Conservation (phyloP, 2,797 vertebrate species). For the Pygocentrus nattereri region DNA sequence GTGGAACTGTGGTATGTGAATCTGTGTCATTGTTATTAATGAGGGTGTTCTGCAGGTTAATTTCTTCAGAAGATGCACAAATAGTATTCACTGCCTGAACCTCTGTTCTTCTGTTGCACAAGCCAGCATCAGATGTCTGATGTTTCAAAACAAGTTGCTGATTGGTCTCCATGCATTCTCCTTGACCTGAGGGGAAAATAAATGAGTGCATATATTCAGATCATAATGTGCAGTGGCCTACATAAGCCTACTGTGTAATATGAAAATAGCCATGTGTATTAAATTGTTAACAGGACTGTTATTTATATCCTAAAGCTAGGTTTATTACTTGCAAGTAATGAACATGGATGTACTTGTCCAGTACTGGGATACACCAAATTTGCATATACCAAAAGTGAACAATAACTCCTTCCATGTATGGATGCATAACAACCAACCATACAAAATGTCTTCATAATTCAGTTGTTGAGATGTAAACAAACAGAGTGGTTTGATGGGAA, state of each 20-base stretch:
- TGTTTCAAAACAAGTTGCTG: neutral
- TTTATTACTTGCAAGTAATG: too few species aligned
- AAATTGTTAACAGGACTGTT: neutral
- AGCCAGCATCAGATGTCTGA: constrained; percentile 47
- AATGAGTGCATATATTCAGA: neutral
- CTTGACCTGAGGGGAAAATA: neutral
- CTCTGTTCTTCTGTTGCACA: constrained; percentile 55
- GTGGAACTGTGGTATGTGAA: constrained; percentile 3
- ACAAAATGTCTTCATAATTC: too few species aligned
- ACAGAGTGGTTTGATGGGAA: too few species aligned
- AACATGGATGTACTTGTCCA: too few species aligned
- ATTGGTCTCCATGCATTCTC: constrained; percentile 1
- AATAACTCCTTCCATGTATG: too few species aligned
- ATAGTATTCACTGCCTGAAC: neutral
- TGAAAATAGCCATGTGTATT: neutral
- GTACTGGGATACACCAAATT: too few species aligned
- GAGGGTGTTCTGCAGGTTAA: constrained; percentile 22
- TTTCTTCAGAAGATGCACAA: constrained; percentile 20
- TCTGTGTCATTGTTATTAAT: constrained; percentile 23
- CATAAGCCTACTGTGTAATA: neutral
- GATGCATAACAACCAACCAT: too few species aligned
- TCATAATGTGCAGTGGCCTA: neutral
- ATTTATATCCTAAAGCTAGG: too few species aligned
- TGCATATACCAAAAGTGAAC: too few species aligned
- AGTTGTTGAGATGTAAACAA: too few species aligned